Evolutionary conservation across 1,140 invertebrate genomes (phyloP).

Genomic region (Phymastichus coffea): DNA sequence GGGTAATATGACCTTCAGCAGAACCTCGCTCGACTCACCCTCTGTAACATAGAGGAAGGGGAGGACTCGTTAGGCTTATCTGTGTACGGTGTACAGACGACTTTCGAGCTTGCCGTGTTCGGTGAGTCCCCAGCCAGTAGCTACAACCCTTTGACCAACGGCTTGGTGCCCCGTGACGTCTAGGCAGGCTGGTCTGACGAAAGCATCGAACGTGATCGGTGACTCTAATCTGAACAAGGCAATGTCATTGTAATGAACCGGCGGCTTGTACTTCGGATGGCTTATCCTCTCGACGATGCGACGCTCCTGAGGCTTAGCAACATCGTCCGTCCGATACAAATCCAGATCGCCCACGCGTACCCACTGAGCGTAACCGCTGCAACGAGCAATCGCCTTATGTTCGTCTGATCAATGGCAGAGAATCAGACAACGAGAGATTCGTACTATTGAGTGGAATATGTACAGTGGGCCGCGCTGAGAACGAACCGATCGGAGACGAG

Average conservation of each 20-base stretch:
- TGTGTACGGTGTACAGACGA: no score
- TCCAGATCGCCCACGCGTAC: constrained; percentile 59
- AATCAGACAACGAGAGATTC: not conserved
- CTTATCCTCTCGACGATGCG: constrained; percentile 49
- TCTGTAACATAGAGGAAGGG: no score
- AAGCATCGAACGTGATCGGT: constrained; percentile 52
- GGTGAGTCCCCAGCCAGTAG: constrained; percentile 60
- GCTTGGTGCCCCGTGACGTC: not conserved
- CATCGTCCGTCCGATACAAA: constrained; percentile 47
- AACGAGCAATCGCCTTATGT: not conserved
- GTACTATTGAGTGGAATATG: not conserved
- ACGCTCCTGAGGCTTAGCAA: constrained; percentile 46
- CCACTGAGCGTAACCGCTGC: constrained; percentile 39
- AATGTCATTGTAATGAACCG: constrained; percentile 60
- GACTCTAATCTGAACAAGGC: constrained; percentile 57
- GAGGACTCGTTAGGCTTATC: no score
- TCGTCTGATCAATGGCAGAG: not conserved
- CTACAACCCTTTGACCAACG: constrained; percentile 40
- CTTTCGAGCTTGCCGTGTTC: constrained; percentile 46
- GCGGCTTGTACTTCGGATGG: constrained; percentile 56
- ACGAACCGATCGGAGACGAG: not conserved
- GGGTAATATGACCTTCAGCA: no score
- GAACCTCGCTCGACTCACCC: no score
- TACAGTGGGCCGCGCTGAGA: not conserved
- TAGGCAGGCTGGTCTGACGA: constrained; percentile 59